phyloP scores from a whole-genome alignment of 1,140 invertebrate species.

The Aphidius gifuensis region DNA sequence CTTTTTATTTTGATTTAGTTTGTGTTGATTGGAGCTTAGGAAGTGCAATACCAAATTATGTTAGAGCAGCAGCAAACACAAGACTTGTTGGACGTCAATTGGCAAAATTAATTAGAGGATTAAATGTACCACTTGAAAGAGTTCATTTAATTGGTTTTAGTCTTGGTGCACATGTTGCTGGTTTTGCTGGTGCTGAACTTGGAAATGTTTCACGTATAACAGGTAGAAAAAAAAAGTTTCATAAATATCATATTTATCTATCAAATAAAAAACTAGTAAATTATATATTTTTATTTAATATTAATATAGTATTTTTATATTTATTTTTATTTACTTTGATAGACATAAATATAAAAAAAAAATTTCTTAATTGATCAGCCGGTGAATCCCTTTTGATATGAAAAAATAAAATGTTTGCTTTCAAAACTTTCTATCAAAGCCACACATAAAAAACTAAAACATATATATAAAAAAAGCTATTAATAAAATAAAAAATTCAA shows the following conservation, averaged over 20 bases:
- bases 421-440: neutral
- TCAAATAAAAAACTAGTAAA: too few species aligned
- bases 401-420: neutral
- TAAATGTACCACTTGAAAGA: constrained; percentile 61
- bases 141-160: constrained; percentile 91
- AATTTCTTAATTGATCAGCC: too few species aligned
- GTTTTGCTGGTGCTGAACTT: constrained; percentile 85
- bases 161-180: constrained; percentile 87
- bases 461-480: neutral
- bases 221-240: constrained; percentile 57
- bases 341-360: too few species aligned
- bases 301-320: too few species aligned
- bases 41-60: constrained; percentile 87
- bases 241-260: too few species aligned
- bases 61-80: constrained; percentile 89
- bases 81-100: constrained; percentile 87
- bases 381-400: too few species aligned
- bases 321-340: too few species aligned
- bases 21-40: constrained; percentile 94
- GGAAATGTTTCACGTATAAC: constrained; percentile 83
- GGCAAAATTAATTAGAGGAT: constrained; percentile 64
- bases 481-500: neutral
- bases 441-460: neutral
- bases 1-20: constrained; percentile 58
- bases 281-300: neutral